Base-by-base conservation (phyloP, 2,113 vertebrate genomes). In the Zingel zingel region DNA sequence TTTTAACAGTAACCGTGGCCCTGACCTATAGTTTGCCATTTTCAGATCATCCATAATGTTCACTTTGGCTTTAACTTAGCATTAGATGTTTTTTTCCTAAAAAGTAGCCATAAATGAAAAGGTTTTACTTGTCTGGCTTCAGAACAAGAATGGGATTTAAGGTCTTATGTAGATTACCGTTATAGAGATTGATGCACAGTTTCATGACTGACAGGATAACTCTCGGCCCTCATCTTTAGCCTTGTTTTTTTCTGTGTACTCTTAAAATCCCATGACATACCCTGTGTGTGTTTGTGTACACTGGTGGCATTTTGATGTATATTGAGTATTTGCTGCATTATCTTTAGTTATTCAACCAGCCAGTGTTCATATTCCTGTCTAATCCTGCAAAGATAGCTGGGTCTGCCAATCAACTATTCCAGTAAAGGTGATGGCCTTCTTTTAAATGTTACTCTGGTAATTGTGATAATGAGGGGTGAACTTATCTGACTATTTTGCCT, bases 301-400 rank as follows among this genome's bases (percentile, higher is more conserved):
- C 56, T 77, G 59, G 23, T 87, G 79, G 77, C 73, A 80, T 88
- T 83, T 73, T 30, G 47, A 68, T 54, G 30, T 43, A 47, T 71
- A 74, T 30, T 64, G 59, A 53, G 5, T 43, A 56, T 86, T 81
- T 79, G 43, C 64, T 0, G 54, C 56, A 75, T 84, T 76, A 78
- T 68, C 72, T 70, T 58, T 36, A n/a, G 53, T 77, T 83, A 77
- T 87, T 84, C 59, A 77, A 62, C 61, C 9, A 33, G 45, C 51
- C 62, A 50, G 48, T 63, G 68, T 87, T 81, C 39, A 50, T 68
- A 57, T 70, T 87, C 30, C 50, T 57, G 10, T 72, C 65, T 83
- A 88, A 85, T 79, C 43, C 74, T 85, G 54, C 27, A 54, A 25
- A 80, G 53, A 62, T 83, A 83, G 72, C 84, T 86, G 76, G 39